Evolutionary conservation across 2,797 vertebrate species (phyloP).

Genomic region (Graptemys geographica): DNA sequence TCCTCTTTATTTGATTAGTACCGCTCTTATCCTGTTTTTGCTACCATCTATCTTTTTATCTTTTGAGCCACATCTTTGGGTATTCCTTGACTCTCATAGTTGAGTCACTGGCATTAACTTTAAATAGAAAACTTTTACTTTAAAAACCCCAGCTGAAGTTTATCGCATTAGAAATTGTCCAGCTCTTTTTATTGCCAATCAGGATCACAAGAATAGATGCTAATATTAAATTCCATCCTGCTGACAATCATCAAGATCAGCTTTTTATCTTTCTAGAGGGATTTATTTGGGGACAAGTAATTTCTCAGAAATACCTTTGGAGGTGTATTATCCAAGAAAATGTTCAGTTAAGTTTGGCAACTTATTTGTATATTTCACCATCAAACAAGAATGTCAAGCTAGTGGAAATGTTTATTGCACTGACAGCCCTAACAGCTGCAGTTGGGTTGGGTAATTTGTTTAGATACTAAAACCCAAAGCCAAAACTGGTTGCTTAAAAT

Average conservation of each 20-base stretch:
- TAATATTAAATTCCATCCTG: constrained; percentile 48
- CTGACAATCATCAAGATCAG: constrained; percentile 7
- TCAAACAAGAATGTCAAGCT: neutral
- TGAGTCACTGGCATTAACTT: constrained; percentile 44
- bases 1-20: constrained; percentile 11
- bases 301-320: constrained; percentile 31
- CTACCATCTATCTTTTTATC: constrained; percentile 18
- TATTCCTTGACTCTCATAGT: neutral
- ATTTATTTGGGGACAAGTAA: constrained; percentile 35
- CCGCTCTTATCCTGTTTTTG: neutral
- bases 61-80: constrained; percentile 47
- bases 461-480: neutral
- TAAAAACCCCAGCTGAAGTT: constrained; percentile 43
- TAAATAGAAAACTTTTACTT: constrained; percentile 35
- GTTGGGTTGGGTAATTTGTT: neutral
- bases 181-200: constrained; percentile 30
- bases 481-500: rapidly evolving
- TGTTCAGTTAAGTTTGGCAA: neutral
- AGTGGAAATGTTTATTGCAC: neutral
- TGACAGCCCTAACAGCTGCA: neutral
- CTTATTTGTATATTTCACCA: neutral
- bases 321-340: constrained; percentile 15
- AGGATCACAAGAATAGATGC: constrained; percentile 11
- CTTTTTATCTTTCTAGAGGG: constrained; percentile 47
- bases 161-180: neutral